Evolutionary conservation across 1,140 invertebrate genomes (phyloP).

Genomic region (Leucophenga varia): DNA sequence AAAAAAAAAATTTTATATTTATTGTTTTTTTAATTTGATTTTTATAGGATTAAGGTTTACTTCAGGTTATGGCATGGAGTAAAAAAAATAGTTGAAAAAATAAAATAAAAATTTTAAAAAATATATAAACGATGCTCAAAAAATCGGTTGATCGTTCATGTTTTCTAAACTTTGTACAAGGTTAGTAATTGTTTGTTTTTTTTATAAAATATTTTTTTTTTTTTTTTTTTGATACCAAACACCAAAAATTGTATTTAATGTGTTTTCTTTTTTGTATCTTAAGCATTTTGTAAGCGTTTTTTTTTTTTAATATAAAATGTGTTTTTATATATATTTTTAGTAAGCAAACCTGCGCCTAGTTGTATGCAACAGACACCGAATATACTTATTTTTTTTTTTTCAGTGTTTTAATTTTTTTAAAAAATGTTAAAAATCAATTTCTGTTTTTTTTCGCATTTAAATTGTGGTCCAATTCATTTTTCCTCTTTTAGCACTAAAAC

Average conservation of each 20-base stretch:
- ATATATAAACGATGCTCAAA: constrained; percentile 47
- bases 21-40: not conserved
- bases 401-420: constrained; percentile 34
- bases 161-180: constrained; percentile 1
- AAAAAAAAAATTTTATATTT: constrained; percentile 24
- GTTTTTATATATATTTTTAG: too few species aligned
- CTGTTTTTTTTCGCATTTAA: constrained; percentile 26
- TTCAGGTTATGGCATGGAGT: constrained; percentile 10
- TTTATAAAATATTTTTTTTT: constrained; percentile 3
- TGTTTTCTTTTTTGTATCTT: constrained; percentile 28
- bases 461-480: constrained; percentile 11
- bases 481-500: constrained; percentile 42
- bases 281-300: constrained; percentile 8
- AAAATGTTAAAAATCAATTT: constrained; percentile 54
- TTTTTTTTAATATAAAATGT: not conserved
- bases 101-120: constrained; percentile 5
- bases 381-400: constrained; percentile 6
- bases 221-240: too few species aligned
- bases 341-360: too few species aligned
- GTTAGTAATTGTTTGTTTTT: constrained; percentile 2
- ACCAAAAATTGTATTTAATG: too few species aligned
- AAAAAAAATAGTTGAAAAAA: constrained; percentile 20
- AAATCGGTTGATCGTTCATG: constrained; percentile 45
- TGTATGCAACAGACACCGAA: constrained; percentile 11
- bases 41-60: constrained; percentile 1